Evolutionary conservation across 2,888 invertebrate genomes (phyloP).

Genomic region (Epirrhoe alternata): DNA sequence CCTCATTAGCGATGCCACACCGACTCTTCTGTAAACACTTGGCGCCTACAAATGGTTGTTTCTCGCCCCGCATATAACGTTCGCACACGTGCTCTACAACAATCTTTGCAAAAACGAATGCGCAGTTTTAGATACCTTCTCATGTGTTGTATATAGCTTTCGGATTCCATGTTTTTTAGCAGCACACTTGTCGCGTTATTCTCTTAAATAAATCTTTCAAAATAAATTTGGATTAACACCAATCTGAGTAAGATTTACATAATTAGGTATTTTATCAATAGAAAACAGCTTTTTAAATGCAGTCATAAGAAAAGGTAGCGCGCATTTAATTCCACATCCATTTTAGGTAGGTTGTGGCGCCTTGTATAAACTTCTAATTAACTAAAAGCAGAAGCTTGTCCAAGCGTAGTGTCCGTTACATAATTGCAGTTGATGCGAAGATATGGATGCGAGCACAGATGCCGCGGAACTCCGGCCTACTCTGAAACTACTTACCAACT

Average conservation of each 20-base stretch:
- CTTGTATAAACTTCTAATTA: conserved; percentile 44
- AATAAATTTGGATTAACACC: neutral
- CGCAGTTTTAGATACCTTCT: conserved; percentile 31
- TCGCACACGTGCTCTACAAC: conserved; percentile 50
- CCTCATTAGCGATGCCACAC: conserved; percentile 76
- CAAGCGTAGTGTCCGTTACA: conserved; percentile 58
- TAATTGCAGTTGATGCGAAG: conserved; percentile 65
- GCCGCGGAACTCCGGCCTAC: conserved; percentile 27
- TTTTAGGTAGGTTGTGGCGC: conserved; percentile 30
- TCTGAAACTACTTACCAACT: conserved; percentile 33
- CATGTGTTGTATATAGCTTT: neutral
- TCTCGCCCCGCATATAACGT: conserved; percentile 54
- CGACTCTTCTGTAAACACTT: conserved; percentile 74
- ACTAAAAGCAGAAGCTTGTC: conserved; percentile 46
- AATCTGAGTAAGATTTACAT: neutral
- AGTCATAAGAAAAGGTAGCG: conserved; percentile 19
- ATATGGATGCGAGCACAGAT: conserved; percentile 58
- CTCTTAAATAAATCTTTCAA: neutral
- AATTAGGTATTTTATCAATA: neutral
- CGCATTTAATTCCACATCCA: conserved; percentile 33
- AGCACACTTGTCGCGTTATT: neutral
- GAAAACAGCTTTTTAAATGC: neutral
- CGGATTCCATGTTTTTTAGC: neutral
- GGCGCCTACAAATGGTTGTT: conserved; percentile 72
- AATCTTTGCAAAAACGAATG: conserved; percentile 50